Conservation (phyloP, 2,888 invertebrate genomes). For the Shargacucullia verbasci region DNA sequence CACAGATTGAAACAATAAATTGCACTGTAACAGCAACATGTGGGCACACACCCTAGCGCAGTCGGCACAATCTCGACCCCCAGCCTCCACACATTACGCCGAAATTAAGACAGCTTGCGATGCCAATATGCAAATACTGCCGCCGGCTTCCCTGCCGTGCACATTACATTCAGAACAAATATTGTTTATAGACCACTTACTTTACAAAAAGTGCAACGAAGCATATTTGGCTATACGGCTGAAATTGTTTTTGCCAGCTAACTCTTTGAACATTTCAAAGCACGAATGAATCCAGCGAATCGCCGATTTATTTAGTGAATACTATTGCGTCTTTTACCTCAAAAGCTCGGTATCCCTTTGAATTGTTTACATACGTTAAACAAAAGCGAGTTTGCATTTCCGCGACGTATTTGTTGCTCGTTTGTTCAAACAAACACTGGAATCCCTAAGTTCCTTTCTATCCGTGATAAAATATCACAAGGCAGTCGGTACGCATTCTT, state of each 20-base stretch:
- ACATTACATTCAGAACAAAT: slow-evolving; percentile 39
- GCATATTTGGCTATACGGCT: slow-evolving; percentile 4
- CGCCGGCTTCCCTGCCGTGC: slow-evolving; percentile 52
- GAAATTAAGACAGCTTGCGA: slow-evolving; percentile 87
- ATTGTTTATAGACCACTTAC: slow-evolving; percentile 35
- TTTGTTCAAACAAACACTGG: slow-evolving; percentile 81
- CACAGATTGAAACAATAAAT: slow-evolving; percentile 83
- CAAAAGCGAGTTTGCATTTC: slow-evolving; percentile 83
- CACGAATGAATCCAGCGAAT: slow-evolving; percentile 40
- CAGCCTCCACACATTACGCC: slow-evolving; percentile 74
- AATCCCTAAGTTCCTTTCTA: slow-evolving; percentile 78
- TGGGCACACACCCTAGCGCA: slow-evolving; percentile 65
- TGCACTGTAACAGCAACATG: slow-evolving; percentile 80
- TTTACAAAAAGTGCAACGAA: slow-evolving; percentile 23
- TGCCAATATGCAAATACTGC: slow-evolving; percentile 83
- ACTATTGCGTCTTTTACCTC: slow-evolving; percentile 70
- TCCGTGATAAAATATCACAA: slow-evolving; percentile 83
- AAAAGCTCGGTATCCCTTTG: slow-evolving; percentile 78
- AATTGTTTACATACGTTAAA: slow-evolving; percentile 74
- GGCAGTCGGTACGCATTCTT: slow-evolving; percentile 79
- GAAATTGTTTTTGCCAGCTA: slow-evolving; percentile 16
- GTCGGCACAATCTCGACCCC: slow-evolving; percentile 64
- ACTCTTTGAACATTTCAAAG: slow-evolving; percentile 42
- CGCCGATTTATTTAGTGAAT: slow-evolving; percentile 47
- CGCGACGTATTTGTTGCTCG: slow-evolving; percentile 78